Conservation (phyloP, 1,140 invertebrate species). For the Drosophila sturtevanti region DNA sequence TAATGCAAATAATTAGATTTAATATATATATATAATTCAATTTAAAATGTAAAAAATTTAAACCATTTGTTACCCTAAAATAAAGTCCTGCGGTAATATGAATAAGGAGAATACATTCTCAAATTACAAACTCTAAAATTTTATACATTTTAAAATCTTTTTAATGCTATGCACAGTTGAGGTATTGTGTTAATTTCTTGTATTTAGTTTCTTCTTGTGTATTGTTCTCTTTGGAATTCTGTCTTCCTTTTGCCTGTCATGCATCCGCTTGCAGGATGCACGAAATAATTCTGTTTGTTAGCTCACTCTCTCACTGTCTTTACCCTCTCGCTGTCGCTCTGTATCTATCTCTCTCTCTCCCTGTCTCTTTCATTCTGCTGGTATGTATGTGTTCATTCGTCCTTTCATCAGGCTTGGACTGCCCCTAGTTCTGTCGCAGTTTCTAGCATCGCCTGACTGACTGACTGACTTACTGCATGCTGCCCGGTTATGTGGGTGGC, state of each 20-base stretch:
- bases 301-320: conserved; percentile 5
- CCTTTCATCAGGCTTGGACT: conserved; percentile 49
- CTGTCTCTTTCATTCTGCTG: not conserved
- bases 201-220: conserved; percentile 11
- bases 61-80: too few relatives aligned
- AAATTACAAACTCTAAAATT: too few relatives aligned
- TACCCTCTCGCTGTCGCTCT: not conserved
- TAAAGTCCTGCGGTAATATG: too few relatives aligned
- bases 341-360: not conserved
- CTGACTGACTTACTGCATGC: conserved; percentile 62
- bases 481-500: conserved; percentile 9
- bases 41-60: too few relatives aligned
- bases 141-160: too few relatives aligned
- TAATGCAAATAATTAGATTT: too few relatives aligned
- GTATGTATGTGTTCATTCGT: not conserved
- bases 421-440: conserved; percentile 1
- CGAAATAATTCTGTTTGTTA: conserved; percentile 79
- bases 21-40: too few relatives aligned
- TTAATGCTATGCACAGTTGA: not conserved
- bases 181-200: not conserved
- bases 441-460: conserved; percentile 39
- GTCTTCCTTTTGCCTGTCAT: conserved; percentile 58
- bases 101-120: too few relatives aligned
- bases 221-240: conserved; percentile 23
- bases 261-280: conserved; percentile 77